These are phyloP conservation scores for Sebastes vulpes DNA, from an alignment of 2,797 vertebrate genomes.

Conservation along the genomic window DNA sequence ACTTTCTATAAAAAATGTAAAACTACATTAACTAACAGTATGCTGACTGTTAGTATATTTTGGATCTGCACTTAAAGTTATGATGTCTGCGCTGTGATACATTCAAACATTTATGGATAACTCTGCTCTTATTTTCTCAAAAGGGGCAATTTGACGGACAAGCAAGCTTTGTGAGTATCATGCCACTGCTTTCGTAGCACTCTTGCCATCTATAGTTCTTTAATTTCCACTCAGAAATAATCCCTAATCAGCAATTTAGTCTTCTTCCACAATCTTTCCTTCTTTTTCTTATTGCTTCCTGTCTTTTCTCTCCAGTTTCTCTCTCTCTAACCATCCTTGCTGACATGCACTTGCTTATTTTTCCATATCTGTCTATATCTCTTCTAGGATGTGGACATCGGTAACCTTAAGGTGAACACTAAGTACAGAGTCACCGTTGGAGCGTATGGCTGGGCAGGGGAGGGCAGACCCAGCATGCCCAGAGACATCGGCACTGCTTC, in stretches of 20 bases:
- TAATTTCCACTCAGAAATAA: neutral
- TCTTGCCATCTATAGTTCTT: neutral
- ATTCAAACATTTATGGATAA: neutral
- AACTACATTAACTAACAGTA: neutral
- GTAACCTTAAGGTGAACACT: constrained; percentile 89
- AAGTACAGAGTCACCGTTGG: constrained; percentile 91
- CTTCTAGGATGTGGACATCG: constrained; percentile 89
- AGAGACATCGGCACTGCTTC: constrained; percentile 89
- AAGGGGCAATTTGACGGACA: constrained; percentile 86
- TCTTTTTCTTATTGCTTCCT: neutral
- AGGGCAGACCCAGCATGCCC: constrained; percentile 92
- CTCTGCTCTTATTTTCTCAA: constrained; percentile 25
- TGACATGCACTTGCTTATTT: neutral
- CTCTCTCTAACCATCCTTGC: neutral
- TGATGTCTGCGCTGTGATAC: neutral
- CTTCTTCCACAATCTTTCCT: neutral
- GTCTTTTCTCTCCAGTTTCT: neutral
- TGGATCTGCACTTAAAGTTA: neutral
- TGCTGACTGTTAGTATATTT: neutral
- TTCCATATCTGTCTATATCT: neutral
- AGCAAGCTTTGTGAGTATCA: constrained; percentile 83
- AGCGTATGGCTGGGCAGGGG: constrained; percentile 90
- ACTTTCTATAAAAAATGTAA: neutral
- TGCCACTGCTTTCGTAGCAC: neutral
- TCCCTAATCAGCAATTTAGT: neutral